Percentiles rank a stretch among this genome's conserved stretches.
phyloP scores from a whole-genome alignment of 2,113 vertebrate genomes.

The Apteryx owenii region DNA sequence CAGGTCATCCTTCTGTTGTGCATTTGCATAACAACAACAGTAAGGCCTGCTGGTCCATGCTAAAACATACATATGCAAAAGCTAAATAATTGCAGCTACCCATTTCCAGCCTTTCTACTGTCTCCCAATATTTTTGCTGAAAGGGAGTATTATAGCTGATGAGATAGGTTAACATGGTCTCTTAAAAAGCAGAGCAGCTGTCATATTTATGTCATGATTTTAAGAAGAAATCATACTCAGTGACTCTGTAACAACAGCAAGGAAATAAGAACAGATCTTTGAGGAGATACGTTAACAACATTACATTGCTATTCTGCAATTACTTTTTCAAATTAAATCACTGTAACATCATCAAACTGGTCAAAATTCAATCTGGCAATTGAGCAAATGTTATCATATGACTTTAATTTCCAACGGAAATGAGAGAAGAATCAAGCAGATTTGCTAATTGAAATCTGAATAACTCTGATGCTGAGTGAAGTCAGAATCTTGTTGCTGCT shows the following conservation, averaged over 20 bases:
- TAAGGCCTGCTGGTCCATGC: background rate
- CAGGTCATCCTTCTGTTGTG: background rate
- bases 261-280: background rate
- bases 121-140: no score
- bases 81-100: background rate
- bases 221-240: background rate
- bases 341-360: background rate
- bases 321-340: background rate
- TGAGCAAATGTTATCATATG: background rate
- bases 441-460: background rate
- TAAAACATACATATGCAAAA: no score
- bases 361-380: background rate
- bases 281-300: background rate
- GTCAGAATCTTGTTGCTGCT: background rate
- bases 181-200: background rate
- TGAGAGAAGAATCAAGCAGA: background rate
- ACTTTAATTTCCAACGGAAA: background rate
- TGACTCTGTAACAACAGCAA: rapidly evolving
- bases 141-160: background rate
- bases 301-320: background rate
- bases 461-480: background rate
- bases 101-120: background rate
- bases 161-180: rapidly evolving
- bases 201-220: background rate
- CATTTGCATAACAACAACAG: background rate